phyloP scores from a whole-genome alignment of 2,888 invertebrate genomes.

The Andrena flavipes region DNA sequence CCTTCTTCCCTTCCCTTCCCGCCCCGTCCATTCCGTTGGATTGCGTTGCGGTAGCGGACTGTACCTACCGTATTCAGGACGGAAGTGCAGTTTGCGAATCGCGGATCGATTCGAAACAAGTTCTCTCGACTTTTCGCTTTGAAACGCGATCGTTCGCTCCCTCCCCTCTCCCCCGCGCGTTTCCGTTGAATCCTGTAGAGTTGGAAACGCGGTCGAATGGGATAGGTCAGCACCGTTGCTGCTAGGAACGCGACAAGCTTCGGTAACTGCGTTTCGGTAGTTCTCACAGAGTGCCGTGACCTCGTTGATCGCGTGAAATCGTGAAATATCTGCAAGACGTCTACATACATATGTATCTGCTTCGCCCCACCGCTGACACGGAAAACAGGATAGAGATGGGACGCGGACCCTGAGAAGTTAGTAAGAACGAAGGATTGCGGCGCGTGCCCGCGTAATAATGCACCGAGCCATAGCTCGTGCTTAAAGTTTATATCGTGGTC shows the following conservation, averaged over 20 bases:
- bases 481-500: conserved; percentile 60
- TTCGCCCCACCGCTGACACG: background rate
- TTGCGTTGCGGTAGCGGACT: no score
- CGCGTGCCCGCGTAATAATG: conserved; percentile 32
- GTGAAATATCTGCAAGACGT: background rate
- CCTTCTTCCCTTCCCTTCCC: no score
- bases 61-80: no score
- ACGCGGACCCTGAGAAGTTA: conserved; percentile 3
- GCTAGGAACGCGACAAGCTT: background rate
- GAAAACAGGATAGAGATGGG: conserved; percentile 38
- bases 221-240: background rate
- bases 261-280: conserved; percentile 45
- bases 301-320: conserved; percentile 13
- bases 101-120: background rate
- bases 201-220: background rate
- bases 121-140: background rate
- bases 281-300: conserved; percentile 23
- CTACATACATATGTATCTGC: background rate
- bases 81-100: conserved; percentile 18
- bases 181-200: background rate
- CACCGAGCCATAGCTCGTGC: conserved; percentile 50
- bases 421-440: conserved; percentile 52
- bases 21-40: no score
- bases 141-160: conserved; percentile 41
- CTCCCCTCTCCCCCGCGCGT: no score